phyloP scores from a whole-genome alignment of 2,888 invertebrate species.

The Oscheius sp. region DNA sequence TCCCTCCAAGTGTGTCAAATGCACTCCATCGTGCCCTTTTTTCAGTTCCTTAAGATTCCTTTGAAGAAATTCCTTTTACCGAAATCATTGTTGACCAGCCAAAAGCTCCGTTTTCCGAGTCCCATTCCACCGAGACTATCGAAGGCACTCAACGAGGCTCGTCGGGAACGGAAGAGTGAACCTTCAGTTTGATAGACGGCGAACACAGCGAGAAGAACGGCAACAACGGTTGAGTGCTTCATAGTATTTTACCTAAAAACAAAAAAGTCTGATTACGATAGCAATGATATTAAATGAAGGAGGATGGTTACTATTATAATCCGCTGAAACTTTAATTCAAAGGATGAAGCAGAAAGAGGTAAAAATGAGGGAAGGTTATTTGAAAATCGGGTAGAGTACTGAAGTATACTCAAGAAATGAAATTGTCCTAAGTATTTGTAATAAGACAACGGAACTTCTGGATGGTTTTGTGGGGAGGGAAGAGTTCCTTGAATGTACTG shows the following conservation, averaged over 20 bases:
- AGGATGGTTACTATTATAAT: no score
- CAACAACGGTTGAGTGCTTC: background rate
- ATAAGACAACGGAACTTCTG: no score
- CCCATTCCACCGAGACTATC: conserved; percentile 25
- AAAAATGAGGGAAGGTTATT: no score
- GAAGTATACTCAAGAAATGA: no score
- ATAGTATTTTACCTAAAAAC: background rate
- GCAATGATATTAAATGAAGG: no score
- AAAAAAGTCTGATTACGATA: no score
- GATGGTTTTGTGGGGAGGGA: no score
- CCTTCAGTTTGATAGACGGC: background rate
- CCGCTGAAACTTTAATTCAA: no score
- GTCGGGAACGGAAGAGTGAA: background rate
- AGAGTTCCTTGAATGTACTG: no score
- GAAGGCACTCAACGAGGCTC: conserved; percentile 12
- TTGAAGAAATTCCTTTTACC: background rate
- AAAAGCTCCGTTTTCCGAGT: conserved; percentile 14
- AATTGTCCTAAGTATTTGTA: no score
- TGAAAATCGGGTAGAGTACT: no score
- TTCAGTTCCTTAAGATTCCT: background rate
- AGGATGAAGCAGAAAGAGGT: no score
- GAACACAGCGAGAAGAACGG: background rate
- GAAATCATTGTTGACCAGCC: background rate
- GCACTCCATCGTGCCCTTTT: conserved; percentile 9
- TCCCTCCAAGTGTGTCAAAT: conserved; percentile 26